Conservation (phyloP, 1,140 invertebrate genomes). For the Oedothorax gibbosus region DNA sequence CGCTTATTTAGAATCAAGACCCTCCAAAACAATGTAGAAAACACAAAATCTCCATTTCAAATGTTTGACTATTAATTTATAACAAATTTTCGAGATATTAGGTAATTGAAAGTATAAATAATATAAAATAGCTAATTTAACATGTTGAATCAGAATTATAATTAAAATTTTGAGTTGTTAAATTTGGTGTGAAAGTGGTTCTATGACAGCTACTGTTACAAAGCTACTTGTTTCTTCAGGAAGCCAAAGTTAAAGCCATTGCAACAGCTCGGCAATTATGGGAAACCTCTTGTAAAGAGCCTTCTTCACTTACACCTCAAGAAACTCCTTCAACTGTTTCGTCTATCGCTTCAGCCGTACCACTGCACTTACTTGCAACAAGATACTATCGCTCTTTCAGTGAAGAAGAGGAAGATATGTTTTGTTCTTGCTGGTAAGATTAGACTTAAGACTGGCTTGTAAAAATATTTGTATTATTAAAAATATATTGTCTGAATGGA, state of each 20-base stretch:
- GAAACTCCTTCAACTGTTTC: constrained; percentile 39
- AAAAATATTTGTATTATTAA: not conserved
- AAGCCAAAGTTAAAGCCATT: constrained; percentile 54
- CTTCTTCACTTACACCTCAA: constrained; percentile 21
- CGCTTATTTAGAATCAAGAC: too few species aligned
- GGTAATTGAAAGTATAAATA: too few species aligned
- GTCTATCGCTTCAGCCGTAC: constrained; percentile 53
- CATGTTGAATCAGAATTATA: too few species aligned
- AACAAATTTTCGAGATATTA: too few species aligned
- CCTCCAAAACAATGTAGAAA: too few species aligned
- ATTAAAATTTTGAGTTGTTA: too few species aligned
- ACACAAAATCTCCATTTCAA: too few species aligned
- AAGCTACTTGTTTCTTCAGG: constrained; percentile 1
- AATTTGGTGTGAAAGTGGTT: too few species aligned
- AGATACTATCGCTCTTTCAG: constrained; percentile 52
- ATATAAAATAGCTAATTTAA: too few species aligned
- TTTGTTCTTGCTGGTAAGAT: constrained; percentile 52
- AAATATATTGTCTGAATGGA: not conserved
- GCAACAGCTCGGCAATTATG: constrained; percentile 53
- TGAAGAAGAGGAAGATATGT: constrained; percentile 57
- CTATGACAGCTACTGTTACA: too few species aligned
- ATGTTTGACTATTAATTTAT: too few species aligned
- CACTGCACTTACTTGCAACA: constrained; percentile 47
- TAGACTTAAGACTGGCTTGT: too few species aligned
- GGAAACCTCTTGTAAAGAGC: constrained; percentile 50